Evolutionary conservation across 2,113 vertebrate genomes (phyloP), one percentile per base, ranked within the genome.

Genomic region (Phoenicopterus ruber): DNA sequence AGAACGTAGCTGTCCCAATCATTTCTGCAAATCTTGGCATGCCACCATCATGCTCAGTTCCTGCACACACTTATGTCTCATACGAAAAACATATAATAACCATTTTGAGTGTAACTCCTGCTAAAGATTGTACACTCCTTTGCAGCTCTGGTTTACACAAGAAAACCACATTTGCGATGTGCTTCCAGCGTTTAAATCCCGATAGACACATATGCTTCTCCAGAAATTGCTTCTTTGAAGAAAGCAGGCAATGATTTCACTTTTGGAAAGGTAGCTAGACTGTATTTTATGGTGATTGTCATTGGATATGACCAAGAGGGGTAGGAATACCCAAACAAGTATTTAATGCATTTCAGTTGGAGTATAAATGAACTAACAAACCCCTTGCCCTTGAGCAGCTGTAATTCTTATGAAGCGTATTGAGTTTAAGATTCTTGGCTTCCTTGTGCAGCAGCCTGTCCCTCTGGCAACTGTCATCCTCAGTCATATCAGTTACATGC

Each of bases 391-490:
- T 38, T 7, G 18, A 86, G 66, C 95, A 95, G 96, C 85, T 94
- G n/a, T 85, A 72, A 90, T 78, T 92, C 91, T 87, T 77, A n/a
- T 17, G 34, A 94, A 94, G 88, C 40, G 17, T 82, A 80, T 82
- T 93, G 87, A 89, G 67, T 84, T 88, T 82, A 84, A 90, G 85
- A 96, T 95, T 95, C 96, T 95, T 96, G 94, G 86, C 96, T 93
- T 77, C 63, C 79, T 94, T 65, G 71, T 82, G 81, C 94, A 94
- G 79, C 93, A 93, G 96, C 66, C 80, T 96, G 82, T 83, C 86
- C 82, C 78, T 97, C 93, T 84, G 94, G 93, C 96, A 97, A 97
- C 95, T 96, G 96, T 88, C 90, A 90, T 76, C 83, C 71, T 74
- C 83, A 59, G 85, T 59, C 82, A 6, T 97, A 96, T 97, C 96